These are phyloP conservation scores for Coenobita brevimanus DNA, from an alignment of 1,140 invertebrate species.

Conservation along the genomic window DNA sequence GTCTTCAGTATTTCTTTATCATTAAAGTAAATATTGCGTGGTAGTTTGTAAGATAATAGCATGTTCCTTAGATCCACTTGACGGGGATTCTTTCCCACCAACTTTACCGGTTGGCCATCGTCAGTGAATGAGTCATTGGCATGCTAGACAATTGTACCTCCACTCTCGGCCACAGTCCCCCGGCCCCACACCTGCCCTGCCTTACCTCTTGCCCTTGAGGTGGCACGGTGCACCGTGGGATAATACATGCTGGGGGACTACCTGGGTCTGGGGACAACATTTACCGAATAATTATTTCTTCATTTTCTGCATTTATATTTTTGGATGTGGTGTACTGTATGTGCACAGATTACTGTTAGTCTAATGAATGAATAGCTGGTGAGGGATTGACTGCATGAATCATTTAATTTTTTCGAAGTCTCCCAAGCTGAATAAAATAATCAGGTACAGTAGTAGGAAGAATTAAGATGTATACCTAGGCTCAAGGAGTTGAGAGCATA, in stretches of 20 bases:
- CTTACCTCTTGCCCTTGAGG: not conserved
- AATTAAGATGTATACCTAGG: no score
- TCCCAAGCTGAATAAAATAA: no score
- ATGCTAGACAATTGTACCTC: constrained; percentile 29
- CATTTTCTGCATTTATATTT: no score
- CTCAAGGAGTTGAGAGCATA: no score
- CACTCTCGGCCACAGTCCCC: not conserved
- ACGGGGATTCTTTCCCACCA: constrained; percentile 20
- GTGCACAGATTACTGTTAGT: no score
- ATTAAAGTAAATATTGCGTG: not conserved
- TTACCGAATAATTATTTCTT: not conserved
- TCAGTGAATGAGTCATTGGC: constrained; percentile 47
- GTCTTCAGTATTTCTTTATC: not conserved
- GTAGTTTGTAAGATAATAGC: not conserved
- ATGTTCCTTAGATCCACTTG: constrained; percentile 43
- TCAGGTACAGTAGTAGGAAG: no score
- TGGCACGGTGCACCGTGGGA: not conserved
- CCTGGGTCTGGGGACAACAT: not conserved
- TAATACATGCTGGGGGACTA: not conserved
- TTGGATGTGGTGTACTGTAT: no score
- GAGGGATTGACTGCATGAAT: no score
- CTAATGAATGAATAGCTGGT: no score
- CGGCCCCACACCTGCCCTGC: not conserved
- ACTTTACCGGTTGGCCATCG: constrained; percentile 35
- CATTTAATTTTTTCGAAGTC: no score